Percentiles rank a stretch among this genome's conserved stretches.
phyloP scores from a whole-genome alignment of 2,113 vertebrate genomes.

The Muscicapa adusta region DNA sequence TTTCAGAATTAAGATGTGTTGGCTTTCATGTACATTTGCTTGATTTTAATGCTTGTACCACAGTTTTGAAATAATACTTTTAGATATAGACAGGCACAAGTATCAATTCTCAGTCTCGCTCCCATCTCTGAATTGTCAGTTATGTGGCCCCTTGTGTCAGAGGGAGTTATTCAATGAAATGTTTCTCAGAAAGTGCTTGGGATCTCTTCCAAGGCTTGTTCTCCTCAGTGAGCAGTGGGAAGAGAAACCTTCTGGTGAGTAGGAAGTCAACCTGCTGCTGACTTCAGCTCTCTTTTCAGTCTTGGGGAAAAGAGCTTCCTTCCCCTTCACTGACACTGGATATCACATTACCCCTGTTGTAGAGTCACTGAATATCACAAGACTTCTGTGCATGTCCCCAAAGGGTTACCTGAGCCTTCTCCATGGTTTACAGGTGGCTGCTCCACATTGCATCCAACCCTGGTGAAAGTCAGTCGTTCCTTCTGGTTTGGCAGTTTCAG shows the following conservation, averaged over 20 bases:
- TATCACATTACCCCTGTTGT: not conserved
- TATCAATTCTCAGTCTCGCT: not conserved
- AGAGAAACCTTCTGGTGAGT: slow-evolving; percentile 18
- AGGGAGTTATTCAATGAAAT: not conserved
- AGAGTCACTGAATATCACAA: not conserved
- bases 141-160: not conserved
- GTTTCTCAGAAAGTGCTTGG: not conserved
- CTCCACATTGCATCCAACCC: not conserved
- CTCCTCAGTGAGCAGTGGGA: not conserved
- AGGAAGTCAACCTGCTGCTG: slow-evolving; percentile 16
- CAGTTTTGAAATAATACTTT: not conserved
- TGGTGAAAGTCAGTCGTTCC: rapidly evolving
- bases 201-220: not conserved
- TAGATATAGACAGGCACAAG: not conserved
- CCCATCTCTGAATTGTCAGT: not conserved
- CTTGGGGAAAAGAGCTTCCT: not conserved
- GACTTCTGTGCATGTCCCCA: not conserved
- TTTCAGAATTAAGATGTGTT: not conserved
- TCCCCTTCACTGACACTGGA: not conserved
- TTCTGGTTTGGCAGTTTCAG: not conserved
- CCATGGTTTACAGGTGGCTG: not conserved
- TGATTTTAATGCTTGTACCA: not conserved
- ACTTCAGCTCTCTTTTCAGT: not conserved
- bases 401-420: not conserved
- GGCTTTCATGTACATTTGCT: not conserved